Base-by-base conservation (phyloP, 2,797 vertebrate species). In the Geotrypetes seraphini region DNA sequence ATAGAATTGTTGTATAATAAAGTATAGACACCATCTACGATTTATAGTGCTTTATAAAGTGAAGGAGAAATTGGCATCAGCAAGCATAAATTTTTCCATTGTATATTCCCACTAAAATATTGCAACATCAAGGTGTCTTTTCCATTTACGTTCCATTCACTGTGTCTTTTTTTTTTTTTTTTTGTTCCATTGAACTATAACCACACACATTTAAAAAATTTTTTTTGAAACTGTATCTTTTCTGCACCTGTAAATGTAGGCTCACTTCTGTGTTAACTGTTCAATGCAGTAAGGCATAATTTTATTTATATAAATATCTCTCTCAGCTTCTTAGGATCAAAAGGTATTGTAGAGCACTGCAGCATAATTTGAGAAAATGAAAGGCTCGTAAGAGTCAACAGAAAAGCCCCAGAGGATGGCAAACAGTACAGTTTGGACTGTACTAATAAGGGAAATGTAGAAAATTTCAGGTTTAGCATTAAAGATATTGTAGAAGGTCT, bases 51-150 rank as follows among this genome's bases (percentile, higher is more conserved):
- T 63, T 61, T 60, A 60, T 68, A 70, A 69, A 44, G 60, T 70
- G 63, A 67, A 78, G 68, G 47, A 62, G 73, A 84, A 84, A 84
- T 71, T 83, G 71, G 63, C 71, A 63, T 71, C 78, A 72, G 66
- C 72, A 57, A 78, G 64, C 67, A 84, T 82, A 82, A 84, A 81
- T 83, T 64, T 71, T 60, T 61, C 47, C 42, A 37, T 66, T 69
- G 76, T 71, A 79, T 81, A 69, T 29, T 69, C 57, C 42, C 35
- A 41, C 39, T 66, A 72, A 85, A 84, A 46, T 16, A 43, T 68
- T 66, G 55, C 50, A 59, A 71, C 75, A 74, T 76, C 79, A 73
- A 52, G 69, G 55, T 56, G 66, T 60, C 19, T 29, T 30, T 17
- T 37, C 7, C 37, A 32, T 60, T 66, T 57, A 27, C 62, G 33